Base-by-base conservation (phyloP, 1,140 invertebrate genomes). In the Nilaparvata lugens region DNA sequence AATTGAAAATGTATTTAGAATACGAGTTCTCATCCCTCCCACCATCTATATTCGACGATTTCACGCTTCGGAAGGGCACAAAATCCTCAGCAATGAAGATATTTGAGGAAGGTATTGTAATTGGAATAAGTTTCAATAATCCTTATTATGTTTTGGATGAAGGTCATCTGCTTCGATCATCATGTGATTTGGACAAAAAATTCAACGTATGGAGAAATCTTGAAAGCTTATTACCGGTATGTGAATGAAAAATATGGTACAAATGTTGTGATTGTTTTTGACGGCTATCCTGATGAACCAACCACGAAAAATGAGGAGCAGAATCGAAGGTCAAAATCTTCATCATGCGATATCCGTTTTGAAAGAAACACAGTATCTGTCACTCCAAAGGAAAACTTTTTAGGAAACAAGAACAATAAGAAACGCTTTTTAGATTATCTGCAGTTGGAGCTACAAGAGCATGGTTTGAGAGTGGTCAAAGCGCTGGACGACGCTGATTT, bases 11-110 rank as follows among this genome's bases (percentile, higher is more conserved):
- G 2, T 62, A 62, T 51, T 4, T 62, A n/a, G 40, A 61, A 48
- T 62, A 62, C 28, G 60, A 62, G 28, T 23, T 62, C 14, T 25
- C 60, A 28, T 42, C 60, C 6, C 56, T 23, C 42, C 57, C 35
- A 23, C 60, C 58, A 61, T 62, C 60, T 13, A 38, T 62, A 7
- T 62, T 62, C 25, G 60, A 62, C 38, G 31, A 61, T 45, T 28
- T 62, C 31, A 51, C 42, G 9, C 23, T 62, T 14, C 16, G 60
- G 53, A 62, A 62, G 23, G 57, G 60, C 4, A 51, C 35, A 1
- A 61, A 62, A 38, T 62, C 58, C 7, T 4, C 56, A 11, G 7
- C 35, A 6, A 16, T 62, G 7, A n/a, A 62, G 25, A 2, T 31
- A 2, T 25, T 62, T 48, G 25, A 61, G 31, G 43, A 18, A 23